These are phyloP conservation scores for Nipponia nippon DNA, from an alignment of 2,113 vertebrate genomes.

Conservation along the genomic window DNA sequence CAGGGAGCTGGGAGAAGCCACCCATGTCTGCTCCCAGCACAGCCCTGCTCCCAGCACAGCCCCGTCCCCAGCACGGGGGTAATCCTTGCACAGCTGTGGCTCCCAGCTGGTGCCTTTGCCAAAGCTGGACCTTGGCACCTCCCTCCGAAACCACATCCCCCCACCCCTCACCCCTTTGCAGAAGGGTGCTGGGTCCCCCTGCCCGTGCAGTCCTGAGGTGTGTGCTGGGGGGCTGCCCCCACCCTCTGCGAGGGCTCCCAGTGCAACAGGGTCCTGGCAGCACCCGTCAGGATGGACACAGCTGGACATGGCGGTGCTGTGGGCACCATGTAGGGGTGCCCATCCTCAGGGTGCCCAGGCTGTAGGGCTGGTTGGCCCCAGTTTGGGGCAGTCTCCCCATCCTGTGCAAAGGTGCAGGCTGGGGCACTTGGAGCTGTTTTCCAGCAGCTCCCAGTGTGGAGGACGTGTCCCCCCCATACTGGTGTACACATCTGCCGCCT, in stretches of 20 bases:
- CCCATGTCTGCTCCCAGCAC: not conserved
- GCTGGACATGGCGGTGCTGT: not conserved
- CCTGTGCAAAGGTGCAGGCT: not conserved
- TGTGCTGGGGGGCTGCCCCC: not conserved
- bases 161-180: not conserved
- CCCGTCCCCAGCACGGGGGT: rapidly evolving
- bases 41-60: rapidly evolving
- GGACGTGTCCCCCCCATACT: rapidly evolving
- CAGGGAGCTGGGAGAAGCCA: not conserved
- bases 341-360: not conserved
- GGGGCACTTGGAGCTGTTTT: not conserved
- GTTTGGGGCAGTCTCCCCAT: not conserved
- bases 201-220: rapidly evolving
- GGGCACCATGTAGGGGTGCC: not conserved
- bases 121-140: not conserved
- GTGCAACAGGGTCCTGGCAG: not conserved
- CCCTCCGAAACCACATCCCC: not conserved
- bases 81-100: rapidly evolving
- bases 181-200: not conserved
- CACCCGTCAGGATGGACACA: not conserved
- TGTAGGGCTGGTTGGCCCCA: too few species aligned
- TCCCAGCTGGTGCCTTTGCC: not conserved
- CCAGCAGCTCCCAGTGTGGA: not conserved
- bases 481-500: constrained; percentile 3
- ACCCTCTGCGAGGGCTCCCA: rapidly evolving